Conservation (phyloP, 2,113 vertebrate genomes). For the Gopherus evgoodei region DNA sequence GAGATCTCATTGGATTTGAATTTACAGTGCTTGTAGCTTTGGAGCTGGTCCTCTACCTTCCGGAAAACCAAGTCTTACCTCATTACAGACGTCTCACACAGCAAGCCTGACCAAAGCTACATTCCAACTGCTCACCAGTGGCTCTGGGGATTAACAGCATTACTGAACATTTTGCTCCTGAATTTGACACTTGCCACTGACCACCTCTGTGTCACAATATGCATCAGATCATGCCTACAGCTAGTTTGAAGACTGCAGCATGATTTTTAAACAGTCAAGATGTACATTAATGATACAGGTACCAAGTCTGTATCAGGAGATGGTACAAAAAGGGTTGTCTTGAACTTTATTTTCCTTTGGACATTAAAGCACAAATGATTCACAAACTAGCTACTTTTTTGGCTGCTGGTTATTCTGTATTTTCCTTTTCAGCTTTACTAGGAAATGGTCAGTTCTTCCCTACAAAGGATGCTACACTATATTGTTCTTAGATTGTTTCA, state of each 20-base stretch:
- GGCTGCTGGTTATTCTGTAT: conserved; percentile 67
- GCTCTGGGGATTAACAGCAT: not conserved
- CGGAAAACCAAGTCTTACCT: conserved; percentile 94
- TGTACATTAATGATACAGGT: not conserved
- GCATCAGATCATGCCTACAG: not conserved
- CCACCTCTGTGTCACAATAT: not conserved
- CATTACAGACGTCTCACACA: conserved; percentile 93
- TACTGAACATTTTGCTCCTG: not conserved
- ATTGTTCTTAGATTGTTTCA: not conserved
- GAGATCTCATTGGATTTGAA: conserved; percentile 94
- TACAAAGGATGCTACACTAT: conserved; percentile 45
- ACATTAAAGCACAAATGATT: conserved; percentile 72
- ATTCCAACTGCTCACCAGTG: not conserved
- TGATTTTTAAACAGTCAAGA: not conserved
- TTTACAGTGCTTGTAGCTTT: conserved; percentile 97
- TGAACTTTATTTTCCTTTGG: conserved; percentile 60
- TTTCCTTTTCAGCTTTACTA: conserved; percentile 50
- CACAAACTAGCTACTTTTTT: conserved; percentile 45
- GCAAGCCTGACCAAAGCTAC: conserved; percentile 79
- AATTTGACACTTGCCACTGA: not conserved
- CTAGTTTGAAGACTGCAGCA: not conserved
- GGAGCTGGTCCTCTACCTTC: conserved; percentile 97
- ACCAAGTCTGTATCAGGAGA: conserved; percentile 17
- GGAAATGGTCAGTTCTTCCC: conserved; percentile 47
- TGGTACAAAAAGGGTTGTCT: conserved; percentile 48